phyloP scores from a whole-genome alignment of 1,140 invertebrate genomes.

The Bombus fervidus region DNA sequence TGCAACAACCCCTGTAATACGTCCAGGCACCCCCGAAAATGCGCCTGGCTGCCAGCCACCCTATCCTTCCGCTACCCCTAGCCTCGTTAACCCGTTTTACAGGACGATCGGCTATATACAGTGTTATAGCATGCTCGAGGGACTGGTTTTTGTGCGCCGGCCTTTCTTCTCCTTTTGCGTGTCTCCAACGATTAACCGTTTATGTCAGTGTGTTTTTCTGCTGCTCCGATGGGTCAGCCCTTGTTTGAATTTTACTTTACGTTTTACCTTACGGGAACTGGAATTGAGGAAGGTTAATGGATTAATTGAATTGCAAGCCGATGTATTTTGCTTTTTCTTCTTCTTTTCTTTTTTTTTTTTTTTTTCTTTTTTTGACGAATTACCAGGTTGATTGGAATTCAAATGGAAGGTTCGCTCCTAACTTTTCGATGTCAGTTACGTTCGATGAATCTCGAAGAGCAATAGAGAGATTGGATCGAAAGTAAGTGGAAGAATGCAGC shows the following conservation, averaged over 20 bases:
- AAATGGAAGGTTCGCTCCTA: too few species aligned
- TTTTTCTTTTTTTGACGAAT: too few species aligned
- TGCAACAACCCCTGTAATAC: conserved; percentile 74
- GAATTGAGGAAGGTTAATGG: too few species aligned
- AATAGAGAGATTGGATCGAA: background rate
- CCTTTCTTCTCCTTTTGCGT: background rate
- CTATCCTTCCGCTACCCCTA: conserved; percentile 14
- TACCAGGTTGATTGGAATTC: background rate
- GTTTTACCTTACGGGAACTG: too few species aligned
- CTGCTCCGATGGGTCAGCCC: background rate
- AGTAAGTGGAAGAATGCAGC: background rate
- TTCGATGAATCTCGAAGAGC: background rate
- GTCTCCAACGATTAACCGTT: conserved; percentile 7
- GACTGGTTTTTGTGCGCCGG: background rate
- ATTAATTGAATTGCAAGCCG: too few species aligned
- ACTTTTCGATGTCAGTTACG: too few species aligned
- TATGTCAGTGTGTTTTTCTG: background rate
- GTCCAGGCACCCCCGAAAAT: conserved; percentile 69
- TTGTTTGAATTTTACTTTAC: background rate
- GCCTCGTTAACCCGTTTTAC: conserved; percentile 1
- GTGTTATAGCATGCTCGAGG: background rate
- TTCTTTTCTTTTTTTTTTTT: too few species aligned
- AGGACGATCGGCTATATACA: conserved; percentile 4
- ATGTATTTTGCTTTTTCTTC: too few species aligned
- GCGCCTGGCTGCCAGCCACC: conserved; percentile 25